These are phyloP conservation scores for Paguma larvata DNA, from an alignment of 2,797 vertebrate genomes.

Conservation along the genomic window DNA sequence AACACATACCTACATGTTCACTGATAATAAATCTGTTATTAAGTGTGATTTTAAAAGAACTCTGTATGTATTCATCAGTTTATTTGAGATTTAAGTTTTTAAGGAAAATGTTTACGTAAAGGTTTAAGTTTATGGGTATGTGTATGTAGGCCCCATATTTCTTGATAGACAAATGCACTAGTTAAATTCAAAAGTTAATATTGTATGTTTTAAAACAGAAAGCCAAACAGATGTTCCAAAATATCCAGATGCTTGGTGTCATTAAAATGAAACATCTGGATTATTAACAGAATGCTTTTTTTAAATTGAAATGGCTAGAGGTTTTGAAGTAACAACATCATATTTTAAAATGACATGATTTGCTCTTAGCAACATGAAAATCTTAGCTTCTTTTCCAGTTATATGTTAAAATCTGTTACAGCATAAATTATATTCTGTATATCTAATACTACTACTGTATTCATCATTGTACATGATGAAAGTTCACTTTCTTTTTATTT, in stretches of 20 bases:
- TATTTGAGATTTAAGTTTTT: neutral
- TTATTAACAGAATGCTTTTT: neutral
- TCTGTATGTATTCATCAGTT: neutral
- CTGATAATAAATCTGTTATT: neutral
- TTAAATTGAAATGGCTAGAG: neutral
- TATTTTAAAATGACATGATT: neutral
- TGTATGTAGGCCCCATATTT: neutral
- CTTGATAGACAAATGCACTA: neutral
- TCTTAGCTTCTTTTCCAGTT: neutral
- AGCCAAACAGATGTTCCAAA: conserved; percentile 42
- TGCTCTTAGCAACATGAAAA: neutral
- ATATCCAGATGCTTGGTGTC: conserved; percentile 19
- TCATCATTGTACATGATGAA: neutral
- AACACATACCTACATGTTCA: neutral
- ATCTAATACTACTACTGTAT: neutral
- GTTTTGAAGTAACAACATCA: neutral
- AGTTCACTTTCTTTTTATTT: neutral
- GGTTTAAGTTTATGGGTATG: neutral
- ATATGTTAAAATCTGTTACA: neutral
- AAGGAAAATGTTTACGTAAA: neutral
- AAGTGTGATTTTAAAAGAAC: neutral
- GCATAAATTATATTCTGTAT: neutral
- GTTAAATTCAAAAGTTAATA: conserved; percentile 41
- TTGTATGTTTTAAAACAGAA: neutral
- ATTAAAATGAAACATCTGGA: conserved; percentile 38